A percentile compares a stretch with the other conserved stretches of the same genome.
These are phyloP conservation scores for Acanthisitta chloris DNA, from an alignment of 2,113 vertebrate genomes.

Conservation along the genomic window DNA sequence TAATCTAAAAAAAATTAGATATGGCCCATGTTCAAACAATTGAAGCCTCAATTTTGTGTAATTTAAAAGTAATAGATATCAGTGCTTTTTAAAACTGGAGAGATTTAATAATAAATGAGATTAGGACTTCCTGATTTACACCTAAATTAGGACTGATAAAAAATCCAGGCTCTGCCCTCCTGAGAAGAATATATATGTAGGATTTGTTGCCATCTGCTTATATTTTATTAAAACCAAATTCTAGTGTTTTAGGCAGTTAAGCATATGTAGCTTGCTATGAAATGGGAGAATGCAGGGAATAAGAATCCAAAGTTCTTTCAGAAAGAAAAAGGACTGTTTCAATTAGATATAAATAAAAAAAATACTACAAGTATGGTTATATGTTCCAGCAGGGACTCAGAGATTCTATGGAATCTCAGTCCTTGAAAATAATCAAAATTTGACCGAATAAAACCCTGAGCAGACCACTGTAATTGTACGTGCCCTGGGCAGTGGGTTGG, in stretches of 20 bases:
- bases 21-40: neutral
- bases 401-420: neutral
- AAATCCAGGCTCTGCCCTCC: neutral
- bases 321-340: neutral
- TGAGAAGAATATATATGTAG: neutral
- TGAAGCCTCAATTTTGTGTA: neutral
- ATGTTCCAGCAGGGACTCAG: neutral
- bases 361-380: accelerated
- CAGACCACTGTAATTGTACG: accelerated
- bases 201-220: neutral
- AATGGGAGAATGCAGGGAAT: neutral
- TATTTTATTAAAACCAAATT: neutral
- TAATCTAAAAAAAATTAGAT: neutral
- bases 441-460: neutral
- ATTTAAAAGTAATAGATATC: neutral
- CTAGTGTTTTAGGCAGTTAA: neutral
- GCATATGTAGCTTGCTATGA: accelerated
- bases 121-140: neutral
- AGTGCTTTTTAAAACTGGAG: neutral
- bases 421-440: neutral
- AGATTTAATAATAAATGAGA: neutral
- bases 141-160: neutral
- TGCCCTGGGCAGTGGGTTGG: accelerated
- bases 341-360: neutral
- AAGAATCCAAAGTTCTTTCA: accelerated